Percentiles rank a stretch among this genome's conserved stretches.
These are phyloP conservation scores for Tryphoninae sp. DNA, from an alignment of 2,888 invertebrate genomes.

Conservation along the genomic window DNA sequence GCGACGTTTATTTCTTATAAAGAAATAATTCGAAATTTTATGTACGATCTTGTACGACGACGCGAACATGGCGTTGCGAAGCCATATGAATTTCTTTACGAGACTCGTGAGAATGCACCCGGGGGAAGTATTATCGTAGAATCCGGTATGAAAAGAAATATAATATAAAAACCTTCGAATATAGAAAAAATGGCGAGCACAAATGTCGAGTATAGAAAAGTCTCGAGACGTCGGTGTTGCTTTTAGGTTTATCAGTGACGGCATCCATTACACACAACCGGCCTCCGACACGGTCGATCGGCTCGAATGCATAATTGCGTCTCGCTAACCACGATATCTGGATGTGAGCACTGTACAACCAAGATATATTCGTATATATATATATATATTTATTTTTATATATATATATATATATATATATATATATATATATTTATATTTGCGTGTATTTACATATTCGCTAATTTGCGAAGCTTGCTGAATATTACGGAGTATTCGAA, in stretches of 20 bases:
- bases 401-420: neutral
- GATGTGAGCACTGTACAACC: no score
- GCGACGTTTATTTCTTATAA: neutral
- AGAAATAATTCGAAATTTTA: no score
- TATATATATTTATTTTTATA: neutral
- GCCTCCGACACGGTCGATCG: conserved; percentile 3
- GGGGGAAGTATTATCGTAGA: neutral
- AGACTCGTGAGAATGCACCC: neutral
- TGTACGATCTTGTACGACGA: neutral
- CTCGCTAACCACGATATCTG: no score
- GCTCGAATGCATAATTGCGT: neutral
- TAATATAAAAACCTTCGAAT: neutral
- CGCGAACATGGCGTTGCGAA: no score
- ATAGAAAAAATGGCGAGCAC: neutral
- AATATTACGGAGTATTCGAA: neutral
- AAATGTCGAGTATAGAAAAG: neutral
- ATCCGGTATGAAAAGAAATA: neutral
- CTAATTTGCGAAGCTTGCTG: conserved; percentile 6
- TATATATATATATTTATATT: neutral
- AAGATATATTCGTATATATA: neutral
- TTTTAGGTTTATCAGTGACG: conserved; percentile 1
- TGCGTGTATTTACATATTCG: conserved; percentile 14
- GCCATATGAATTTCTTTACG: no score
- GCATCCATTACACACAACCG: neutral
- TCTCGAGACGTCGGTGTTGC: neutral